Conservation (phyloP, 2,888 invertebrate species). For the Torymus texanus region DNA sequence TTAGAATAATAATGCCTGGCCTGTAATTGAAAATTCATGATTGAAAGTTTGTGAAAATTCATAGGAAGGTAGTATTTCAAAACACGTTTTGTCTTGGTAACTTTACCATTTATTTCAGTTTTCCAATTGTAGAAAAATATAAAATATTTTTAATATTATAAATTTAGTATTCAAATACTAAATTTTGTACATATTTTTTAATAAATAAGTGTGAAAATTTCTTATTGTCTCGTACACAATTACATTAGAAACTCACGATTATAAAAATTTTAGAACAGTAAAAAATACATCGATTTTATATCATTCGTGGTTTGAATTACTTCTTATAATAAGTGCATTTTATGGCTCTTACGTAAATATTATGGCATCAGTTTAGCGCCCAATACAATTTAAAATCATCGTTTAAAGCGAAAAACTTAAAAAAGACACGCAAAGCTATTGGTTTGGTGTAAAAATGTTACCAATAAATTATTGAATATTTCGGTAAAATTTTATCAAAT, state of each 20-base stretch:
- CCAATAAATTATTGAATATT: neutral
- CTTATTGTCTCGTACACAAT: conserved; percentile 33
- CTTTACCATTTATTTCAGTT: conserved; percentile 53
- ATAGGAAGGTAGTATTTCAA: conserved; percentile 56
- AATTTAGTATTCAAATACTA: conserved; percentile 51
- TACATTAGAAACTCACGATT: neutral
- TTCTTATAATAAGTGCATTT: conserved; percentile 36
- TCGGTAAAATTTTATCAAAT: no score
- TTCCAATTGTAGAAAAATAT: conserved; percentile 54
- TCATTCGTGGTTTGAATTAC: conserved; percentile 52
- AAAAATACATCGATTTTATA: conserved; percentile 4
- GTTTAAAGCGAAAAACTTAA: neutral
- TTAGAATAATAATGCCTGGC: neutral
- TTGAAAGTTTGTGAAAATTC: neutral
- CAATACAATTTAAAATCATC: neutral
- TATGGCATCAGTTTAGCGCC: neutral
- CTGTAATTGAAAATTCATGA: neutral
- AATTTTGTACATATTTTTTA: conserved; percentile 45
- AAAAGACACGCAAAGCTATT: conserved; percentile 3
- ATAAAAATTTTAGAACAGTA: neutral
- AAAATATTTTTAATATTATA: conserved; percentile 48
- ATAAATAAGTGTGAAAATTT: conserved; percentile 36
- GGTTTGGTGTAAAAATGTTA: conserved; percentile 19
- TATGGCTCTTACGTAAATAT: conserved; percentile 6
- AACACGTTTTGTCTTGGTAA: conserved; percentile 51